These are phyloP conservation scores for Eupsilia transversa DNA, from an alignment of 2,888 invertebrate species.

Conservation along the genomic window DNA sequence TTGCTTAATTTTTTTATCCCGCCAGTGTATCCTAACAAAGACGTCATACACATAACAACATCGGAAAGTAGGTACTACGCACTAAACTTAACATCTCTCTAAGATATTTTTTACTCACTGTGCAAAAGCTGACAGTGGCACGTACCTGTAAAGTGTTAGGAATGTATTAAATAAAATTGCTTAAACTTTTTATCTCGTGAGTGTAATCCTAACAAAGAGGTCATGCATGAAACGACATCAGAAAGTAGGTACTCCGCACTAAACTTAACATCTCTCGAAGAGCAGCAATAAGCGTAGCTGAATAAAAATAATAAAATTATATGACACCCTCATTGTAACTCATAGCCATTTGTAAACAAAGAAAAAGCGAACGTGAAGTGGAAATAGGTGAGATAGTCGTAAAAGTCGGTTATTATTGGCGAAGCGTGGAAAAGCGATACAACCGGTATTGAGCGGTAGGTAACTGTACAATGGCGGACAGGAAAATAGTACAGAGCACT, in stretches of 20 bases:
- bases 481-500: not conserved
- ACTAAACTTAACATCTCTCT: too few relatives aligned
- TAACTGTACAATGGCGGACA: constrained; percentile 42
- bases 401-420: constrained; percentile 69
- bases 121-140: not conserved
- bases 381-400: constrained; percentile 69
- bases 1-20: too few relatives aligned
- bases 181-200: not conserved
- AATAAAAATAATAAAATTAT: constrained; percentile 61
- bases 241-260: constrained; percentile 10
- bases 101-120: not conserved
- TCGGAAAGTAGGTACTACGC: too few relatives aligned
- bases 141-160: not conserved
- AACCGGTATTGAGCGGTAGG: constrained; percentile 57
- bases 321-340: constrained; percentile 51
- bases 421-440: constrained; percentile 60
- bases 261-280: constrained; percentile 26
- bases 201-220: not conserved
- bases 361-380: constrained; percentile 47
- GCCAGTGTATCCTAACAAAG: too few relatives aligned
- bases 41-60: too few relatives aligned
- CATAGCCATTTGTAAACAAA: constrained; percentile 63
- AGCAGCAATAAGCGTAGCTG: constrained; percentile 39
- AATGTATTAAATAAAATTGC: not conserved
- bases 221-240: constrained; percentile 19